Base-by-base conservation (phyloP, 2,888 invertebrate species). In the Lasioglossum zephyrum region DNA sequence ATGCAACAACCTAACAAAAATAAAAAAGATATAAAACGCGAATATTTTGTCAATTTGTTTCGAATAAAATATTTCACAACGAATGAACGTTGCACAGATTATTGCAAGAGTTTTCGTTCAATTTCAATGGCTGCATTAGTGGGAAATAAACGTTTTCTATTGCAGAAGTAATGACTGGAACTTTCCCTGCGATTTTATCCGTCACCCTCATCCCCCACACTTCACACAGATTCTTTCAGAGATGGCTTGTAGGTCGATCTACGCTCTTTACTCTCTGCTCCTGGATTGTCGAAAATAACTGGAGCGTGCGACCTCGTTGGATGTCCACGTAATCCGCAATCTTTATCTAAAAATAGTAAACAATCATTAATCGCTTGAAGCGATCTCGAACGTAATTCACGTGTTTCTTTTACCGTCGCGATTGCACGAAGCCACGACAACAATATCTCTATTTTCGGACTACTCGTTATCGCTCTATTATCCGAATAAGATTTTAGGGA, bases 251-350 rank as follows among this genome's bases (percentile, higher is more conserved):
- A 78, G 63, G 63, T 63, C 63, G 63, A 16, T 26, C 60, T 31
- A 73, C 63, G 63, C 63, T 63, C 63, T 63, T 63, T 31, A 31
- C 31, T 63, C 63, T 63, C 63, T 31, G 31, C 63, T 63, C 16
- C 63, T 31, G 63, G 63, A 63, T 63, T 63, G 63, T 63, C 31
- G 63, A 63, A 31, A 63, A 63, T 63, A 63, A 63, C 63, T 63
- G 63, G 63, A 63, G 63, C 63, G 63, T 31, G 31, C 63, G 63
- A 63, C 63, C 63, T 63, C 63, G 63, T 63, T 63, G 63, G 63
- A 63, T 63, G 16, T 53, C 31, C 31, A 31, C 31, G 63, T 31
- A 31, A 63, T 63, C 63, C 63, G 31, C 63, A 63, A 63, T 63
- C 63, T 63, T 31, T 16, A 6, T 63, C 63, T 63, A 63, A 63